These are phyloP conservation scores for Deilephila porcellus DNA, from an alignment of 2,888 invertebrate genomes.

Conservation along the genomic window DNA sequence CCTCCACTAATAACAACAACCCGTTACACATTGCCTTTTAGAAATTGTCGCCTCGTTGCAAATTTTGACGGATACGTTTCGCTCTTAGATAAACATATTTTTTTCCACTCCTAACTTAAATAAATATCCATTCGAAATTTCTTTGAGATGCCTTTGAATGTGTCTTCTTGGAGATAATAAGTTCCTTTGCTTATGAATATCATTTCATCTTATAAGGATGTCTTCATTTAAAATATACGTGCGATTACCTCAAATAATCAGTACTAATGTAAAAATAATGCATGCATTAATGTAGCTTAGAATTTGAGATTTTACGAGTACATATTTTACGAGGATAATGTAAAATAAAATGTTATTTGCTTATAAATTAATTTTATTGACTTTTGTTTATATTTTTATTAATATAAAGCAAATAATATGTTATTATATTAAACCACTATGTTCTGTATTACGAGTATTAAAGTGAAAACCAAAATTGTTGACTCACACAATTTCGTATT, in stretches of 20 bases:
- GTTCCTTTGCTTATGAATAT: not conserved
- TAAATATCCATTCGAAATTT: slow-evolving; percentile 16
- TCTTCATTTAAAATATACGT: too few relatives aligned
- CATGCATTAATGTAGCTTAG: too few relatives aligned
- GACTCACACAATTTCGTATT: not conserved
- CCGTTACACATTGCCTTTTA: slow-evolving; percentile 64
- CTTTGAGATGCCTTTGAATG: not conserved
- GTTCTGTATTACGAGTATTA: not conserved
- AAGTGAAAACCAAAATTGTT: not conserved
- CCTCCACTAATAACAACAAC: slow-evolving; percentile 69
- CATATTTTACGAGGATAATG: too few relatives aligned
- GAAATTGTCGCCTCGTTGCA: slow-evolving; percentile 56
- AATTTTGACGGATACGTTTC: slow-evolving; percentile 44
- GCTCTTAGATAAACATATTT: slow-evolving; percentile 56
- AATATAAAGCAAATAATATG: too few relatives aligned
- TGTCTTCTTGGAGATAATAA: not conserved
- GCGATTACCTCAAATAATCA: too few relatives aligned
- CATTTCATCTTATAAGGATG: too few relatives aligned
- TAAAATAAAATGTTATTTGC: too few relatives aligned
- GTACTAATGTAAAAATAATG: too few relatives aligned
- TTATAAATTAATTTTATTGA: too few relatives aligned
- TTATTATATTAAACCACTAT: too few relatives aligned
- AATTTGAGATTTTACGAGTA: too few relatives aligned
- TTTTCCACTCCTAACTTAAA: slow-evolving; percentile 16
- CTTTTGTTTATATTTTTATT: too few relatives aligned